A percentile compares a stretch with the other conserved stretches of the same genome.
Conservation (phyloP, 2,888 invertebrate genomes). For the Spilosoma lubricipeda region DNA sequence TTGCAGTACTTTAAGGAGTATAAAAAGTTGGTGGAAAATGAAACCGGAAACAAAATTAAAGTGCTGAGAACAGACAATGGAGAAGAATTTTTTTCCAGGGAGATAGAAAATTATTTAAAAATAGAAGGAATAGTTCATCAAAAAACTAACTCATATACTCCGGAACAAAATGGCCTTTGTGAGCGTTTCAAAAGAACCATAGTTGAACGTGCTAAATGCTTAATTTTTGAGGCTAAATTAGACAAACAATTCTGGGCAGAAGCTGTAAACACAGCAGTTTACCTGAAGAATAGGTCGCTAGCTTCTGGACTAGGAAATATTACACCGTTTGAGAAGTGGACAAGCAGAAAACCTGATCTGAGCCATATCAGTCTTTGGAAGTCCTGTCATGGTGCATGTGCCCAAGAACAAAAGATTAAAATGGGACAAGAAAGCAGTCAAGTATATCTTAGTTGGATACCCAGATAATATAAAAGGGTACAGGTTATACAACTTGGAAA, state of each 20-base stretch:
- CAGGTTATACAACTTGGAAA: slow-evolving; percentile 11
- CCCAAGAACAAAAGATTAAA: slow-evolving; percentile 14
- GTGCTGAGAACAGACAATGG: too few species aligned
- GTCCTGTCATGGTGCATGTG: slow-evolving; percentile 13
- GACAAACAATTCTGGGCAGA: slow-evolving; percentile 35
- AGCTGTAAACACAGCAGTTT: slow-evolving; percentile 37
- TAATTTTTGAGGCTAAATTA: slow-evolving; percentile 36
- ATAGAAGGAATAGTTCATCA: too few species aligned
- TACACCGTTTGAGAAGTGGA: slow-evolving; percentile 17
- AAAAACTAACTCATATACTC: slow-evolving; percentile 39
- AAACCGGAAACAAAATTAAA: too few species aligned
- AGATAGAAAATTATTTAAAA: too few species aligned
- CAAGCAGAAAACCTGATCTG: slow-evolving; percentile 7
- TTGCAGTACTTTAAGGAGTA: too few species aligned
- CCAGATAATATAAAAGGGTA: slow-evolving; percentile 19
- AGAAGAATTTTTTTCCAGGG: too few species aligned
- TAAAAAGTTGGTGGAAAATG: too few species aligned
- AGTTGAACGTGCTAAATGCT: slow-evolving; percentile 36
- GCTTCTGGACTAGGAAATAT: neutral
- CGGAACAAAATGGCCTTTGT: slow-evolving; percentile 43
- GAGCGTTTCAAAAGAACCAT: slow-evolving; percentile 38
- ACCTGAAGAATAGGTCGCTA: slow-evolving; percentile 17
- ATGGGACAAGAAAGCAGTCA: slow-evolving; percentile 27
- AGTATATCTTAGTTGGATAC: slow-evolving; percentile 12
- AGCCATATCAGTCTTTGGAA: slow-evolving; percentile 10